phyloP scores from a whole-genome alignment of 2,113 vertebrate genomes.

The Micronycteris hirsuta region DNA sequence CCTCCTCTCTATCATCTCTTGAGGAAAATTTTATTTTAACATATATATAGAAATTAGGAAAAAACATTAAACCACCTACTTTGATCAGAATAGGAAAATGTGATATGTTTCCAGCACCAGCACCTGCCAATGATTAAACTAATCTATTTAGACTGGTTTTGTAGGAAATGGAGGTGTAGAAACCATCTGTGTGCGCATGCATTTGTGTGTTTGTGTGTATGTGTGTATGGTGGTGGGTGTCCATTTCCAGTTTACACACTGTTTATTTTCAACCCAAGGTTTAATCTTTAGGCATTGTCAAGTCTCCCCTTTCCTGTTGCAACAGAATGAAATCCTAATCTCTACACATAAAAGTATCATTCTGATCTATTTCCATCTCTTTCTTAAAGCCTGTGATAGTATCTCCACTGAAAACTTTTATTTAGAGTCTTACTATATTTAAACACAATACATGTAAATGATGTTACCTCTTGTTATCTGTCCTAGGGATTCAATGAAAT shows the following conservation, averaged over 20 bases:
- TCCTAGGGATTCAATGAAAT: not conserved
- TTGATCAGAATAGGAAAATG: not conserved
- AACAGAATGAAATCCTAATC: not conserved
- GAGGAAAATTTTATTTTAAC: conserved; percentile 1
- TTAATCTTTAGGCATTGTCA: not conserved
- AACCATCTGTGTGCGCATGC: not conserved
- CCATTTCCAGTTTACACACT: not conserved
- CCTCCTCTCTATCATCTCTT: not conserved
- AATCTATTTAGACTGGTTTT: not conserved
- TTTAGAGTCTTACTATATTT: not conserved
- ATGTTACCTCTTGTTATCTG: not conserved
- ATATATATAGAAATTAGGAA: not conserved
- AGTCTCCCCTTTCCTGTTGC: not conserved
- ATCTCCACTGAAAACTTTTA: conserved; percentile 5
- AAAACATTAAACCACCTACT: not conserved
- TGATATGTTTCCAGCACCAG: not conserved
- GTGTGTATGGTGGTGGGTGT: not conserved
- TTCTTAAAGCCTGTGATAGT: not conserved
- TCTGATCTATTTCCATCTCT: not conserved
- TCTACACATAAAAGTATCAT: not conserved
- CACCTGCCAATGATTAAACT: not conserved
- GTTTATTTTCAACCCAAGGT: not conserved
- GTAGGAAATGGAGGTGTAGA: not conserved
- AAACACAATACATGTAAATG: not conserved
- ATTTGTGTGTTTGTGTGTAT: too few species aligned